A percentile compares a stretch with the other conserved stretches of the same genome.
These are phyloP conservation scores for Entomobrya multifasciata DNA, from an alignment of 2,888 invertebrate genomes.

Conservation along the genomic window DNA sequence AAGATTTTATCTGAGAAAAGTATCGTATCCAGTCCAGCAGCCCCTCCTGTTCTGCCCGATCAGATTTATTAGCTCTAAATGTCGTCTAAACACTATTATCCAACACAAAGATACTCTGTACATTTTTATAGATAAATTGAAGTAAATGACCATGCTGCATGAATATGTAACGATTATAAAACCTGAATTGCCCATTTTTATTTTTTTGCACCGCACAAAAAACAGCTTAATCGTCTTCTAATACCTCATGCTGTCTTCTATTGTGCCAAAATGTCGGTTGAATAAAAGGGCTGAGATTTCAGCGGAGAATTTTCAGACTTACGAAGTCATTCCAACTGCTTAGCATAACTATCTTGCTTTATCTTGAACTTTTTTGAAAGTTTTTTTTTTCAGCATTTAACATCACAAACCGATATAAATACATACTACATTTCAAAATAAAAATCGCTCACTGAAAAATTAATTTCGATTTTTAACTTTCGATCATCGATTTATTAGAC, in stretches of 20 bases:
- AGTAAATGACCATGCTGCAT: not conserved
- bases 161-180: constrained; percentile 5
- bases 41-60: not conserved
- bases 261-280: constrained; percentile 30
- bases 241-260: constrained; percentile 19
- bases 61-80: not conserved
- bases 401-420: not conserved
- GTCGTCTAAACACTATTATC: not conserved
- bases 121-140: not conserved
- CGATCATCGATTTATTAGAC: not conserved
- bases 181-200: too few relatives aligned
- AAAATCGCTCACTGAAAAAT: not conserved
- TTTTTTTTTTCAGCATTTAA: not conserved
- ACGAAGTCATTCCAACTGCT: not conserved
- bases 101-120: not conserved
- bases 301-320: constrained; percentile 27
- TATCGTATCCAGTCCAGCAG: constrained; percentile 24
- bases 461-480: not conserved
- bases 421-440: not conserved
- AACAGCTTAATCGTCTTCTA: not conserved
- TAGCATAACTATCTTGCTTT: not conserved
- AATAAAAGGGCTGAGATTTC: constrained; percentile 57
- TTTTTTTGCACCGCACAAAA: constrained; percentile 7
- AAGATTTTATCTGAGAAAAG: not conserved
- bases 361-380: not conserved